Conservation (phyloP, 2,113 vertebrate species). For the Ptyas mucosa region DNA sequence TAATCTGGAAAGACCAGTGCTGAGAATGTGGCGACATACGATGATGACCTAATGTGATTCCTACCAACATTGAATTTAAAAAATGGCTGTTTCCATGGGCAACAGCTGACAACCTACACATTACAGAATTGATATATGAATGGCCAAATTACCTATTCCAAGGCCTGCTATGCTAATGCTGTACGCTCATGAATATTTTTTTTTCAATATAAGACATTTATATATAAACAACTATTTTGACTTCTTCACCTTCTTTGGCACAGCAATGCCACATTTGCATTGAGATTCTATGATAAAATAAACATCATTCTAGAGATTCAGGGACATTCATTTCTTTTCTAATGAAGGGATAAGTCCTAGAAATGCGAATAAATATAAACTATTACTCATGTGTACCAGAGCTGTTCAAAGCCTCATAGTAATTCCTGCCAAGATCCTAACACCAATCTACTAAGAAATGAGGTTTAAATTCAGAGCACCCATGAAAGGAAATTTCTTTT, state of each 20-base stretch:
- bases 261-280: neutral
- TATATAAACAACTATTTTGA: neutral
- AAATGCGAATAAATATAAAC: neutral
- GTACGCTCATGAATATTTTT: neutral
- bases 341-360: neutral
- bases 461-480: neutral
- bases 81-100: neutral
- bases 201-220: neutral
- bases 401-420: neutral
- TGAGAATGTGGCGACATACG: neutral
- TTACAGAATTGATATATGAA: neutral
- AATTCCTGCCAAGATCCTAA: neutral
- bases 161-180: neutral
- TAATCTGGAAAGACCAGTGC: neutral
- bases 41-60: neutral
- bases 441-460: neutral
- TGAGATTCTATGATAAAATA: neutral
- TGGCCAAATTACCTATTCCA: neutral
- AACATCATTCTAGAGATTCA: neutral
- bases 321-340: neutral
- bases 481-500: neutral
- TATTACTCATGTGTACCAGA: neutral
- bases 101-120: neutral
- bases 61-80: neutral
- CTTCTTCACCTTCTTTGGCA: neutral